A percentile compares a stretch with the other conserved stretches of the same genome.
phyloP scores from a whole-genome alignment of 1,140 invertebrate genomes.

The Solenopsis fugax region DNA sequence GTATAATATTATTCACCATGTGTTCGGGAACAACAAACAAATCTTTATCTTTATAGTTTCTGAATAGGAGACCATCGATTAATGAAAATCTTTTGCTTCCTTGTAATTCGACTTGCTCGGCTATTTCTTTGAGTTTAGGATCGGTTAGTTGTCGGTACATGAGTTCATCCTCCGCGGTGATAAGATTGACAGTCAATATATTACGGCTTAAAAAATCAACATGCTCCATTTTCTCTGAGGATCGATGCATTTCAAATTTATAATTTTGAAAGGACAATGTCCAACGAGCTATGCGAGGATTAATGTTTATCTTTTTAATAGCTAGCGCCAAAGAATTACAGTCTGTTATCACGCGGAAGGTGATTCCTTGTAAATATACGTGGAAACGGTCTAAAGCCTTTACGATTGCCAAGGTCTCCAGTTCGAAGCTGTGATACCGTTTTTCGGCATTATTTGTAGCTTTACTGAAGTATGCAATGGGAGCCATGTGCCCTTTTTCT shows the following conservation, averaged over 20 bases:
- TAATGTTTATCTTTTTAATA: background rate
- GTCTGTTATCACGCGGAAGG: too few relatives aligned
- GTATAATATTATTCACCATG: background rate
- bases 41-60: background rate
- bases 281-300: background rate
- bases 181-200: background rate
- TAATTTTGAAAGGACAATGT: background rate
- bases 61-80: slow-evolving; percentile 15
- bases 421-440: too few relatives aligned
- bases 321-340: background rate
- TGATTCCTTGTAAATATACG: too few relatives aligned
- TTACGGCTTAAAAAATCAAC: background rate
- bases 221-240: background rate
- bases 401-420: too few relatives aligned
- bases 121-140: background rate
- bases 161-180: background rate
- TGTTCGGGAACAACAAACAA: background rate
- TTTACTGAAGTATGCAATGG: too few relatives aligned
- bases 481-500: too few relatives aligned
- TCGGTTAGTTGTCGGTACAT: background rate
- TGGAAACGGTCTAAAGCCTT: too few relatives aligned
- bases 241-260: background rate
- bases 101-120: background rate
- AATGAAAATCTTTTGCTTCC: background rate
- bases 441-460: too few relatives aligned